phyloP scores from a whole-genome alignment of 1,140 invertebrate genomes.

The Leptinotarsa texana region DNA sequence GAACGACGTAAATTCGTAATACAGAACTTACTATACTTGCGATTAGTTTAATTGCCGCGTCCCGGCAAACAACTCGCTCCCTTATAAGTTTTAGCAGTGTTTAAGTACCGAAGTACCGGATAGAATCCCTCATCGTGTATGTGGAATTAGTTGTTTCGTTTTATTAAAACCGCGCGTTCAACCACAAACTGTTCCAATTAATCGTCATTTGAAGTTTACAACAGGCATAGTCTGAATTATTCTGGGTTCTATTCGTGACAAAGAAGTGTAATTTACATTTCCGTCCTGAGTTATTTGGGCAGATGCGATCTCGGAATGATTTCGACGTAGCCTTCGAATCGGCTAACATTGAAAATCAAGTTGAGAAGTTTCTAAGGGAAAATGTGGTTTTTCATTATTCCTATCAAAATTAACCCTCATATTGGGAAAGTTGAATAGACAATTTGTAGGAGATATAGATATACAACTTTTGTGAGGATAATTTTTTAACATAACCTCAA shows the following conservation, averaged over 20 bases:
- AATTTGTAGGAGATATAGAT: no score
- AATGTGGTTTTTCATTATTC: no score
- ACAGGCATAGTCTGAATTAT: slow-evolving; percentile 21
- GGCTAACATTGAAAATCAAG: no score
- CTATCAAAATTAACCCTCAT: no score
- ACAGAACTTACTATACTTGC: slow-evolving; percentile 40
- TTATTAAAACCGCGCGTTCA: slow-evolving; percentile 28
- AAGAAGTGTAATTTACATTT: neutral
- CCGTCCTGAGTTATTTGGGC: neutral
- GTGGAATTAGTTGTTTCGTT: slow-evolving; percentile 34
- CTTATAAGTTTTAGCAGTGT: slow-evolving; percentile 35
- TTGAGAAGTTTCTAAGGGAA: no score
- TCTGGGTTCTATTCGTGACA: slow-evolving; percentile 10
- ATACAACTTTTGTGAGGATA: no score
- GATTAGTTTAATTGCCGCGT: slow-evolving; percentile 44
- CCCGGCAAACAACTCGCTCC: neutral
- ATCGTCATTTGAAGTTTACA: slow-evolving; percentile 31
- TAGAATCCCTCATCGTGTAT: slow-evolving; percentile 39
- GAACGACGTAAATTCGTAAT: slow-evolving; percentile 40
- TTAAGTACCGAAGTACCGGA: slow-evolving; percentile 30
- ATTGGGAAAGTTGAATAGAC: no score
- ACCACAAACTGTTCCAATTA: slow-evolving; percentile 28
- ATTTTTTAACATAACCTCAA: no score
- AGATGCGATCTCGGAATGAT: no score
- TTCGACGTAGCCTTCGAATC: no score